Evolutionary conservation across 2,113 vertebrate species (phyloP).

Genomic region (Pelvicachromis taeniatus): DNA sequence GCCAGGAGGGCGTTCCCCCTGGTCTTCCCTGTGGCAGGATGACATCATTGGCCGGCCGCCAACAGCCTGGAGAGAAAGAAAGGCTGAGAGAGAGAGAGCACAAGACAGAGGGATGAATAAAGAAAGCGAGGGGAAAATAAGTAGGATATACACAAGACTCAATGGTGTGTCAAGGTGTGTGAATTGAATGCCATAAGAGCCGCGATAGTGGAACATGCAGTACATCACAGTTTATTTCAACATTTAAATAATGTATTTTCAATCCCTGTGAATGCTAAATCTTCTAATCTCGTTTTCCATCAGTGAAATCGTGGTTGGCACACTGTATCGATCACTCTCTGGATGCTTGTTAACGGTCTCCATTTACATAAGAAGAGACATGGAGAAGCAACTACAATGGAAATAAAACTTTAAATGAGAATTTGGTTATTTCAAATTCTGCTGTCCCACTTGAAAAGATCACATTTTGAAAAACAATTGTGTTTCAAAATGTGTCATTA

Average conservation of each 20-base stretch:
- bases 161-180: conserved; percentile 30
- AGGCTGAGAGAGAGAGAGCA: conserved; percentile 21
- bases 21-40: conserved; percentile 63
- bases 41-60: conserved; percentile 73
- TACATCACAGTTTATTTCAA: conserved; percentile 23
- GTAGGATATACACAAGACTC: conserved; percentile 26
- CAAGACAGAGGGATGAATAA: conserved; percentile 13
- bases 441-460: conserved; percentile 22
- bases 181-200: conserved; percentile 26
- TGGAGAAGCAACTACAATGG: conserved; percentile 39
- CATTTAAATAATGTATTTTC: conserved; percentile 44
- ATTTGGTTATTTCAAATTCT: background rate
- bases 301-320: conserved; percentile 37
- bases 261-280: background rate
- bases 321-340: background rate
- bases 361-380: conserved; percentile 29
- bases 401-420: conserved; percentile 38
- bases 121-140: background rate
- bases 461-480: conserved; percentile 2
- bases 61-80: conserved; percentile 47
- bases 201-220: conserved; percentile 11
- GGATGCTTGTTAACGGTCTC: conserved; percentile 5
- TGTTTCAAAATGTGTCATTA: conserved; percentile 15
- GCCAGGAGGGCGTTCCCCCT: conserved; percentile 63
- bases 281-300: conserved; percentile 41